Conservation (phyloP, 2,797 vertebrate genomes). For the Anisognathus igniventris region DNA sequence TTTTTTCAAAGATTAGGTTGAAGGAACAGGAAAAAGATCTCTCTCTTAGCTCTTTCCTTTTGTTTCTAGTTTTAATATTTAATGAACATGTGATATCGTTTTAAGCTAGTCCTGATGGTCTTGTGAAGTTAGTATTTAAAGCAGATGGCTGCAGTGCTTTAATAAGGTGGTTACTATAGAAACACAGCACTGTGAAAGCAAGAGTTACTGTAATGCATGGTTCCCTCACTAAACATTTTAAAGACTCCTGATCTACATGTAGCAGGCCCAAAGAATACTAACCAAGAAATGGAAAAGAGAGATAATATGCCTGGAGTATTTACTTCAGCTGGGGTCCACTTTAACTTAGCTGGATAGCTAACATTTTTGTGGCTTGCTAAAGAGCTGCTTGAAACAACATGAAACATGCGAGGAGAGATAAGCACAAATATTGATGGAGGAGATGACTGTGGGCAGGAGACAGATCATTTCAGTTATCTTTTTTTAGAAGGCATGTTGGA, state of each 20-base stretch:
- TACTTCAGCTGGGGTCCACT: conserved; percentile 26
- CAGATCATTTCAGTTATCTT: conserved; percentile 8
- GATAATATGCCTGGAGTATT: conserved; percentile 13
- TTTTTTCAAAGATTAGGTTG: not conserved
- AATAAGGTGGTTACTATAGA: conserved; percentile 85
- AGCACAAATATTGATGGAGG: conserved; percentile 36
- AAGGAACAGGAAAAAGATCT: not conserved
- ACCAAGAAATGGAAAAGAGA: conserved; percentile 10
- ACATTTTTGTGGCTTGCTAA: conserved; percentile 55
- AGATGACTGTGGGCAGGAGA: conserved; percentile 4
- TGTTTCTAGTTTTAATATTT: conserved; percentile 78
- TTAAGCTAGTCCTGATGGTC: conserved; percentile 66
- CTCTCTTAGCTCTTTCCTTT: conserved; percentile 37
- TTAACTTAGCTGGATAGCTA: conserved; percentile 27
- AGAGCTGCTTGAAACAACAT: conserved; percentile 40
- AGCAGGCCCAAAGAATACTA: conserved; percentile 50
- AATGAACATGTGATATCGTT: conserved; percentile 77
- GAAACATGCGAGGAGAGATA: conserved; percentile 43
- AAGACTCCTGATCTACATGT: conserved; percentile 75
- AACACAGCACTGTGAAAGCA: conserved; percentile 80
- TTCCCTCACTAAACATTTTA: conserved; percentile 78
- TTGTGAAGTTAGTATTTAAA: conserved; percentile 84
- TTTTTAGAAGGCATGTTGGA: conserved; percentile 7
- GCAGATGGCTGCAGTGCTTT: conserved; percentile 83
- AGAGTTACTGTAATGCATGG: conserved; percentile 77